Conservation (phyloP, 2,888 invertebrate species). For the Caenorhabditis sp. region DNA sequence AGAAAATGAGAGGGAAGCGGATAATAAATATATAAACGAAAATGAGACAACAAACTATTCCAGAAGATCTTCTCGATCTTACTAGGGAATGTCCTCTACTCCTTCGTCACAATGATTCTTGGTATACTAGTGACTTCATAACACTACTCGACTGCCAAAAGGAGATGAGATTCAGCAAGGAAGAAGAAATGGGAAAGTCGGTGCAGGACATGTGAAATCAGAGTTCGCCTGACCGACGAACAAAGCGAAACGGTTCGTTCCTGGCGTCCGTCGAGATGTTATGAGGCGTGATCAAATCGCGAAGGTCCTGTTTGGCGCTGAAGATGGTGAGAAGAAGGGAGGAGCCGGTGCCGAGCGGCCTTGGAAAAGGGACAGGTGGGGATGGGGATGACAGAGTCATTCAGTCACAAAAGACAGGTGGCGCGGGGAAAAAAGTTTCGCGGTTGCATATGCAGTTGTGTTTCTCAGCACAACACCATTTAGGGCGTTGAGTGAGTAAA, state of each 20-base stretch:
- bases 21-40: background rate
- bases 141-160: too few relatives aligned
- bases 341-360: constrained; percentile 13
- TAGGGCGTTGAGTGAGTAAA: constrained; percentile 4
- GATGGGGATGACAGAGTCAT: constrained; percentile 29
- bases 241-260: constrained; percentile 48
- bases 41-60: too few relatives aligned
- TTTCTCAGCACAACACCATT: background rate
- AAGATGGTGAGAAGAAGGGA: constrained; percentile 1
- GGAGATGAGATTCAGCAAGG: background rate
- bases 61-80: background rate
- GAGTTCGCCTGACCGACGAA: constrained; percentile 38
- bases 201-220: constrained; percentile 29
- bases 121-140: too few relatives aligned
- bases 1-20: constrained; percentile 1
- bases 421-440: constrained; percentile 1
- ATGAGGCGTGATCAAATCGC: constrained; percentile 48
- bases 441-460: too few relatives aligned
- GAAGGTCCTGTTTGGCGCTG: constrained; percentile 38
- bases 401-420: constrained; percentile 31
- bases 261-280: background rate
- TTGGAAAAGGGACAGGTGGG: constrained; percentile 27
- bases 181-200: background rate
- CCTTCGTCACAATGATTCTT: too few relatives aligned
- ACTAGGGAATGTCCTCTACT: too few relatives aligned